phyloP scores from a whole-genome alignment of 2,888 invertebrate genomes.

The Smittia sp. region DNA sequence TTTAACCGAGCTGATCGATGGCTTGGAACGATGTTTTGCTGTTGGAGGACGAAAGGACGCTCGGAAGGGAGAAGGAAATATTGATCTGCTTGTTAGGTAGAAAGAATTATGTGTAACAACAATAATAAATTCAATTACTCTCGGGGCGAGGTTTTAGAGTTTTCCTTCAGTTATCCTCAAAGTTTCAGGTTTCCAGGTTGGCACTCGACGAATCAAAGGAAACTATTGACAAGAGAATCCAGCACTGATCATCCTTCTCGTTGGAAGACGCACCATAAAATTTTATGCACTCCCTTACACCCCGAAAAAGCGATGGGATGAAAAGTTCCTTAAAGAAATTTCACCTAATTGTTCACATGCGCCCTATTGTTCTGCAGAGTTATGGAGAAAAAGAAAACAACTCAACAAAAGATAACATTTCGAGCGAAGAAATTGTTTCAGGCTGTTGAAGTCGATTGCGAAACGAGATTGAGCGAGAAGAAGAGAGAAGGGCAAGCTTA shows the following conservation, averaged over 20 bases:
- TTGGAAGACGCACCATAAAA: neutral
- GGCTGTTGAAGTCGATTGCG: neutral
- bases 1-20: conserved; percentile 3
- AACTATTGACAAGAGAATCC: neutral
- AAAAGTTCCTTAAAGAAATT: conserved; percentile 21
- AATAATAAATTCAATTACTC: conserved; percentile 37
- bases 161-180: neutral
- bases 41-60: neutral
- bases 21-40: neutral
- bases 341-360: conserved; percentile 10
- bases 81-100: conserved; percentile 39
- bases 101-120: conserved; percentile 38
- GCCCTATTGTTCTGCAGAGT: neutral
- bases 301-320: neutral
- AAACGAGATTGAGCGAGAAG: neutral
- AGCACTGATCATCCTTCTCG: neutral
- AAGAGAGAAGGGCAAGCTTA: neutral
- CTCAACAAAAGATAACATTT: conserved; percentile 13
- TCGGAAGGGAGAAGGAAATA: neutral
- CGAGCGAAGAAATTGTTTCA: neutral
- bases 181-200: neutral
- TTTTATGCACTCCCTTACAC: neutral
- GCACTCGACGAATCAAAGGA: neutral
- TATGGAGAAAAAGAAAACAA: neutral
- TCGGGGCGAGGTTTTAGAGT: conserved; percentile 12